These are phyloP conservation scores for Pluvianellus socialis DNA, from an alignment of 2,113 vertebrate species.

Conservation along the genomic window DNA sequence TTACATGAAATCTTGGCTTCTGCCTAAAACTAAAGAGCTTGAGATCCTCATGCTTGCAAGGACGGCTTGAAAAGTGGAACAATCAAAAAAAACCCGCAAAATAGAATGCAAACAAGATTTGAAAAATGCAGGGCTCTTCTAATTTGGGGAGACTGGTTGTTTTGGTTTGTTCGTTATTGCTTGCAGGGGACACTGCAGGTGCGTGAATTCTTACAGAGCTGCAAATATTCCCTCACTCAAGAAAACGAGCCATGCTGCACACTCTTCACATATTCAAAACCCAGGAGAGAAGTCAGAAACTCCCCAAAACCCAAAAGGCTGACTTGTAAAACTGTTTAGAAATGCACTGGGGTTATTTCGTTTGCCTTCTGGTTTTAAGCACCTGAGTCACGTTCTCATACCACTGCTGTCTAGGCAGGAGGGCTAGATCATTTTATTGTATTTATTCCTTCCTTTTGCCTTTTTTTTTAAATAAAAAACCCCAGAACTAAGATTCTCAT, in stretches of 20 bases:
- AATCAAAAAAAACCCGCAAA: not conserved
- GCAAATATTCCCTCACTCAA: not conserved
- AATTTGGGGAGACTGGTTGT: not conserved
- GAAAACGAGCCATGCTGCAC: not conserved
- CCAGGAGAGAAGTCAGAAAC: not conserved
- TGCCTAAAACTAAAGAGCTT: not conserved
- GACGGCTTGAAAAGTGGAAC: not conserved
- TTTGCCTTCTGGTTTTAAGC: not conserved
- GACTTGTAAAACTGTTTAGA: not conserved
- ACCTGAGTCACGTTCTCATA: not conserved
- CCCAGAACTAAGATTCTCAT: not conserved
- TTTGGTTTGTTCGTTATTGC: not conserved
- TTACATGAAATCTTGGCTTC: slow-evolving; percentile 16
- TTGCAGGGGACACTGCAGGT: not conserved
- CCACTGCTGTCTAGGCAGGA: not conserved
- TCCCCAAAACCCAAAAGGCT: not conserved
- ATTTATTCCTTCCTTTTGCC: not conserved
- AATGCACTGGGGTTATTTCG: not conserved
- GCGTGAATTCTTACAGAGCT: not conserved
- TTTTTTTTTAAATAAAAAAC: not conserved
- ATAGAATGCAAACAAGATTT: not conserved
- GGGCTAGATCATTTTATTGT: not conserved
- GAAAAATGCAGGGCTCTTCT: not conserved
- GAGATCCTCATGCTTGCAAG: not conserved
- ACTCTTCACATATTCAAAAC: not conserved